A percentile compares a stretch with the other conserved stretches of the same genome.
Evolutionary conservation across 1,140 invertebrate genomes (phyloP).

Genomic region (Chironomus tepperi): DNA sequence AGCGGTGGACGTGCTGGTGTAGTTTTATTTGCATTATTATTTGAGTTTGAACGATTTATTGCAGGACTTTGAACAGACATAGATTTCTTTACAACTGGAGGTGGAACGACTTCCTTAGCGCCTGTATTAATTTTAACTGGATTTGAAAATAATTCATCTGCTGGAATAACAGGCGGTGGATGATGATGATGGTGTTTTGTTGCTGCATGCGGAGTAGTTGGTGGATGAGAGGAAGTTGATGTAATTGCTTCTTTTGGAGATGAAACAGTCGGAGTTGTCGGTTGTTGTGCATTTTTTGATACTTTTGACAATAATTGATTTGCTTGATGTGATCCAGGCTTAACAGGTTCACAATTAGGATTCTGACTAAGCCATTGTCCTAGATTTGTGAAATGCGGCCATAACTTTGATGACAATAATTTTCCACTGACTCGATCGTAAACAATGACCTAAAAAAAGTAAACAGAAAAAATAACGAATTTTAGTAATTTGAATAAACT

Average conservation of each 20-base stretch:
- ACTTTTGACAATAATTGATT: neutral
- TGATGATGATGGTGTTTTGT: neutral
- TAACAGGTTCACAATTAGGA: conserved; percentile 4
- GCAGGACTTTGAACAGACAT: conserved; percentile 27
- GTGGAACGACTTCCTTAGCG: neutral
- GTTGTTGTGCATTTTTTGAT: neutral
- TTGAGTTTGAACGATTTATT: conserved; percentile 26
- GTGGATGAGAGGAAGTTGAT: too few relatives aligned
- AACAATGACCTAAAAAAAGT: conserved; percentile 8
- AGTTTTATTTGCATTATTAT: conserved; percentile 24
- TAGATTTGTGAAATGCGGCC: neutral
- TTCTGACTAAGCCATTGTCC: neutral
- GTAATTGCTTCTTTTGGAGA: neutral
- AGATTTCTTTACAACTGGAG: neutral
- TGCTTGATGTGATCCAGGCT: neutral
- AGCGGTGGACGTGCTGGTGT: conserved; percentile 27
- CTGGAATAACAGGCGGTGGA: neutral
- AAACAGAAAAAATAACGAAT: neutral
- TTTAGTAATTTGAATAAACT: too few relatives aligned
- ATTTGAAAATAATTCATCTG: conserved; percentile 21
- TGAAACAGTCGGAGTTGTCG: neutral
- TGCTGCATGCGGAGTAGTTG: neutral
- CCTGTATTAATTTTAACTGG: neutral
- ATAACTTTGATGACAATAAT: neutral
- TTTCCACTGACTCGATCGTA: neutral